Conservation (phyloP, 1,140 invertebrate species). For the Plutomurus gul region DNA sequence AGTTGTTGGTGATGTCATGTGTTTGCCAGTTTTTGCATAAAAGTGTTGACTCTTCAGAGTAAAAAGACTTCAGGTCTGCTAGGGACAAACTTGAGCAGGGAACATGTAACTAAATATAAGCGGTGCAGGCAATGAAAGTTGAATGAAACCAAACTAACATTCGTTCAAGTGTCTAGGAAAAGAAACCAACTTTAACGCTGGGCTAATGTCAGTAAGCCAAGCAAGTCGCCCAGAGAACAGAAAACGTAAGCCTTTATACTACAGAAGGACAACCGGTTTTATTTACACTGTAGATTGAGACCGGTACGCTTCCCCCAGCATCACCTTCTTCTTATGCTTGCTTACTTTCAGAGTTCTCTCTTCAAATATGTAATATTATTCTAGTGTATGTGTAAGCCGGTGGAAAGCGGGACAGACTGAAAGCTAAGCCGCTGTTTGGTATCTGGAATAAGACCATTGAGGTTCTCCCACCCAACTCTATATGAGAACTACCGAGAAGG, state of each 20-base stretch:
- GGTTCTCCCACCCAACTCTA: not conserved
- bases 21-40: constrained; percentile 31
- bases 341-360: not conserved
- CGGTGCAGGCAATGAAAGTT: not conserved
- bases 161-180: not conserved
- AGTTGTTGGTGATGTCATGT: constrained; percentile 12
- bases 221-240: too few relatives aligned
- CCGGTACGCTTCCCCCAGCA: constrained; percentile 18
- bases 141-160: not conserved
- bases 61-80: not conserved
- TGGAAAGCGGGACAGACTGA: too few relatives aligned
- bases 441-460: too few relatives aligned
- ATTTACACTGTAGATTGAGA: constrained; percentile 35
- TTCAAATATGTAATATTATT: constrained; percentile 28
- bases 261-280: not conserved
- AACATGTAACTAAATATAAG: not conserved
- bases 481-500: not conserved
- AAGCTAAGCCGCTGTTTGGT: too few relatives aligned
- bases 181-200: not conserved
- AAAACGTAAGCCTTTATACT: not conserved
- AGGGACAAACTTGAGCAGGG: not conserved
- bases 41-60: constrained; percentile 28
- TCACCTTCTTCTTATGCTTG: constrained; percentile 7
- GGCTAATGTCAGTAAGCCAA: not conserved
- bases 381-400: not conserved